Conservation (phyloP, 2,113 vertebrate genomes). For the Spilogale gracilis region DNA sequence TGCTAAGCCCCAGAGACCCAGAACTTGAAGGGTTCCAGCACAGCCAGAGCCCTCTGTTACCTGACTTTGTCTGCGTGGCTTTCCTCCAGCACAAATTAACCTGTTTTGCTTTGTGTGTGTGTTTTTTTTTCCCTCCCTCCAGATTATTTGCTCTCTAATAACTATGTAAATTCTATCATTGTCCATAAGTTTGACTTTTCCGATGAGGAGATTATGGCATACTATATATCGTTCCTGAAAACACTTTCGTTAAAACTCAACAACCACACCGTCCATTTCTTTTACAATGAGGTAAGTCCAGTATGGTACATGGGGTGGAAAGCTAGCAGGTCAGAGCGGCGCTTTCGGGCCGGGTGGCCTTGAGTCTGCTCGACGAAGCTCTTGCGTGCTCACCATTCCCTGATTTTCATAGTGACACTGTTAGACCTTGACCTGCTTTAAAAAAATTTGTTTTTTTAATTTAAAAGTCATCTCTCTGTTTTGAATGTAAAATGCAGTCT, state of each 20-base stretch:
- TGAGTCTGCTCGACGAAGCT: background rate
- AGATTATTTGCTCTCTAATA: conserved; percentile 99
- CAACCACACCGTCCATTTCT: conserved; percentile 99
- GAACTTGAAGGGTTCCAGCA: background rate
- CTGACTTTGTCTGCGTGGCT: background rate
- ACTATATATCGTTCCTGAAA: conserved; percentile 99
- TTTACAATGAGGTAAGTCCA: conserved; percentile 98
- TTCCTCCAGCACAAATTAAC: background rate
- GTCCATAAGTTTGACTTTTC: conserved; percentile 99
- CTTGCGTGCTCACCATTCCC: accelerated
- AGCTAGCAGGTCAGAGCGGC: background rate
- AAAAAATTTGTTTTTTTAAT: background rate
- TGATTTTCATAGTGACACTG: background rate
- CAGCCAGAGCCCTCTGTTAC: background rate
- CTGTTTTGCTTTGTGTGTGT: background rate
- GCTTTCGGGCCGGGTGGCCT: accelerated
- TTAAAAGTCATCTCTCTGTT: background rate
- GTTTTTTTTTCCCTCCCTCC: conserved; percentile 55
- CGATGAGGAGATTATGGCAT: conserved; percentile 99
- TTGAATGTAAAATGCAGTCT: background rate
- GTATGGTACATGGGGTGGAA: accelerated
- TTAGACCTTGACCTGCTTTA: background rate
- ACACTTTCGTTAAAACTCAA: conserved; percentile 99
- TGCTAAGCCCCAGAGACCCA: background rate
- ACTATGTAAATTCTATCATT: conserved; percentile 99